A percentile compares a stretch with the other conserved stretches of the same genome.
Evolutionary conservation across 1,140 invertebrate species (phyloP).

Genomic region (Trachymyrmex septentrionalis): DNA sequence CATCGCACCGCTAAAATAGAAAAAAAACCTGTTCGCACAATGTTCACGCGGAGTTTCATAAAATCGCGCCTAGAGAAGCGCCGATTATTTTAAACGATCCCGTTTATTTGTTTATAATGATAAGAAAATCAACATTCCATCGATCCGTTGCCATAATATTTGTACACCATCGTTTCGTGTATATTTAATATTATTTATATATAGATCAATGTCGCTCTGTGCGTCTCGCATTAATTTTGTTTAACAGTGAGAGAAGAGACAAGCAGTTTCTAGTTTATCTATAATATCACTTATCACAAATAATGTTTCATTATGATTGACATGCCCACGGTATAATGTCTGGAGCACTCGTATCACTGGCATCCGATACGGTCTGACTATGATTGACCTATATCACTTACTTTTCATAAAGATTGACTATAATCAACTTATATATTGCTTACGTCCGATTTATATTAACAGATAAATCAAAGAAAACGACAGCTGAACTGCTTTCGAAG

Average conservation of each 20-base stretch:
- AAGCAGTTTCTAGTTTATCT: neutral
- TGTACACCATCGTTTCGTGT: neutral
- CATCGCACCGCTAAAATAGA: slow-evolving; percentile 42
- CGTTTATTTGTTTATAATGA: neutral
- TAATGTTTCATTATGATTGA: slow-evolving; percentile 15
- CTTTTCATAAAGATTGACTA: neutral
- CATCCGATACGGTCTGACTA: neutral
- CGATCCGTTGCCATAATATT: neutral
- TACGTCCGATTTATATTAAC: neutral
- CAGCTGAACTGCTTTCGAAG: neutral
- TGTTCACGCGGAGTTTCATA: neutral
- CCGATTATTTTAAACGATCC: neutral
- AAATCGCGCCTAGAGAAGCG: neutral
- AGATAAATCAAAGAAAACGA: neutral
- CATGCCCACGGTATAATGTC: neutral
- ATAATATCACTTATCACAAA: slow-evolving; percentile 19
- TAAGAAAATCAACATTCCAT: neutral
- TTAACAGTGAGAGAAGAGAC: neutral
- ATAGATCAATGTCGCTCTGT: neutral
- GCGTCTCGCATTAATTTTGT: neutral
- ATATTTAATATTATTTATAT: neutral
- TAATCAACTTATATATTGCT: slow-evolving; percentile 6
- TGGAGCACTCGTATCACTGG: neutral
- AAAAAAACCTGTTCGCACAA: slow-evolving; percentile 47
- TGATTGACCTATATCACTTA: slow-evolving; percentile 44